A percentile compares a stretch with the other conserved stretches of the same genome.
Conservation (phyloP, 1,140 invertebrate species). For the Chrysoperla carnea region DNA sequence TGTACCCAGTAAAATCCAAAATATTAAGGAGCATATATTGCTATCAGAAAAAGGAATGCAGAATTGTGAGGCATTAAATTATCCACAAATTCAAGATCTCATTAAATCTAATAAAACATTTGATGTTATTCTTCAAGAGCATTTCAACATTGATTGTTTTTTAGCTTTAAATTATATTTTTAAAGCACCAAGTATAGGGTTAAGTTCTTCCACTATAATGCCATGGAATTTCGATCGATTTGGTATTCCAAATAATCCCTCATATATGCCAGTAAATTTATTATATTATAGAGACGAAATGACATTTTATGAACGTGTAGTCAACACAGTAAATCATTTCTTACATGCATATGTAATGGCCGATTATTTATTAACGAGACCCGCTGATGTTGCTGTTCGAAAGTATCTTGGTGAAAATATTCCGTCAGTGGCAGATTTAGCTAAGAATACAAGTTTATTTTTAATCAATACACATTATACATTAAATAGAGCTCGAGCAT, state of each 20-base stretch:
- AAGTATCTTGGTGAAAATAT: constrained; percentile 33
- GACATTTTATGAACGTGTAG: constrained; percentile 24
- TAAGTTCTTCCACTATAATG: constrained; percentile 15
- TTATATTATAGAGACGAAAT: constrained; percentile 23
- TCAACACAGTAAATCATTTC: constrained; percentile 14
- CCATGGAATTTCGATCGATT: constrained; percentile 30
- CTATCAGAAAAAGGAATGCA: too few relatives aligned
- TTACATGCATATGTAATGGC: constrained; percentile 21
- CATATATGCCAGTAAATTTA: constrained; percentile 32
- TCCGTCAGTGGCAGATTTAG: constrained; percentile 35
- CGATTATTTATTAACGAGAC: constrained; percentile 4
- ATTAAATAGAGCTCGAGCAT: constrained; percentile 33
- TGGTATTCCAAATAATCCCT: constrained; percentile 30
- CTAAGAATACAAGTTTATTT: constrained; percentile 35
- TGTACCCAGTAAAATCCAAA: not conserved
- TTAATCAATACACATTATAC: constrained; percentile 46
- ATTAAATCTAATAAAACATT: constrained; percentile 29
- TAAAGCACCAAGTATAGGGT: constrained; percentile 30
- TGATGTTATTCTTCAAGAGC: constrained; percentile 45
- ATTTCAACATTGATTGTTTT: constrained; percentile 49
- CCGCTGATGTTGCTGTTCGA: constrained; percentile 22
- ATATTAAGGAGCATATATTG: too few relatives aligned
- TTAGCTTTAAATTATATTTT: constrained; percentile 33
- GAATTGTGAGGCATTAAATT: constrained; percentile 27
- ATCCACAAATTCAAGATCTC: constrained; percentile 27